Conservation (phyloP, 2,797 vertebrate genomes). For the Chloroceryle amazona region DNA sequence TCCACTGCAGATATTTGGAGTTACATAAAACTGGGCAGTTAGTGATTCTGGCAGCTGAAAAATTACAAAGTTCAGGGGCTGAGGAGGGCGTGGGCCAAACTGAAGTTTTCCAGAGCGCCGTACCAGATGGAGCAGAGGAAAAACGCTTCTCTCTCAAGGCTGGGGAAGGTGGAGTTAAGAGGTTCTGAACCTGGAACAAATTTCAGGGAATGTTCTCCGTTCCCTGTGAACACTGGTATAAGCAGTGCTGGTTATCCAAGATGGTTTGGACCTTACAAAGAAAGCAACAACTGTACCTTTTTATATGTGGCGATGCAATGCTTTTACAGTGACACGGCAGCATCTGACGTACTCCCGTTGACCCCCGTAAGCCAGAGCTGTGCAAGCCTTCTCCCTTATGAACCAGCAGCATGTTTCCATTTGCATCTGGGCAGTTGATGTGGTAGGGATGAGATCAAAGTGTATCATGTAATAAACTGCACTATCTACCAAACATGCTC, state of each 20-base stretch:
- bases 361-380: not conserved
- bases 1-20: constrained; percentile 65
- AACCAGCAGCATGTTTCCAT: not conserved
- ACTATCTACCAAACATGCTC: not conserved
- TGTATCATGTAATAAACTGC: not conserved
- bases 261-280: not conserved
- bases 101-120: constrained; percentile 70
- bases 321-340: not conserved
- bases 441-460: not conserved
- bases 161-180: constrained; percentile 42
- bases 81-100: constrained; percentile 19
- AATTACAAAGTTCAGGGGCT: constrained; percentile 68
- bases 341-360: not conserved
- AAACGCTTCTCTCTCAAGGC: constrained; percentile 28
- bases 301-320: not conserved
- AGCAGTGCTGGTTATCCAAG: not conserved
- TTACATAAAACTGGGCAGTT: constrained; percentile 67
- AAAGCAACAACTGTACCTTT: not conserved
- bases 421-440: not conserved
- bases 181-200: constrained; percentile 52
- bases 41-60: constrained; percentile 71
- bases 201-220: constrained; percentile 58
- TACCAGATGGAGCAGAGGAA: constrained; percentile 66
- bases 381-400: not conserved
- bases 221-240: not conserved